These are phyloP conservation scores for Priocnemis perturbator DNA, from an alignment of 2,888 invertebrate species.

Conservation along the genomic window DNA sequence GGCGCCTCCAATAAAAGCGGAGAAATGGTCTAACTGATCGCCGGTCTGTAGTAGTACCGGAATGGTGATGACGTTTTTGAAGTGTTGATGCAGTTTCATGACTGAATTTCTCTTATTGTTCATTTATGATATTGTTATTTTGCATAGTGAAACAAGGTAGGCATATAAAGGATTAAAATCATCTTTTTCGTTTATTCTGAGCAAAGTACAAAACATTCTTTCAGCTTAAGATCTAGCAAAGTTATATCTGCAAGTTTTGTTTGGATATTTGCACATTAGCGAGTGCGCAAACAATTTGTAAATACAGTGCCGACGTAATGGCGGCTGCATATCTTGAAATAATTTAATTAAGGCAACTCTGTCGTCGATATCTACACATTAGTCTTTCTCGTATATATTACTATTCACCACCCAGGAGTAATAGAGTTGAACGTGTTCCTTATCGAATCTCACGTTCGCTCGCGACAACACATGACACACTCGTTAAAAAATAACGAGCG, in stretches of 20 bases:
- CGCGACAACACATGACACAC: conserved; percentile 28
- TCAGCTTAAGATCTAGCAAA: conserved; percentile 56
- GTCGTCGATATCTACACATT: conserved; percentile 56
- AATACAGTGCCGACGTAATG: conserved; percentile 20
- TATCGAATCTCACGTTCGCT: conserved; percentile 20
- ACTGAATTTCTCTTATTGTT: background rate
- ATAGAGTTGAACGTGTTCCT: conserved; percentile 37
- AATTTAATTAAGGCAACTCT: conserved; percentile 72
- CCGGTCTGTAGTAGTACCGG: too few relatives aligned
- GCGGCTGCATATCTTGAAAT: conserved; percentile 47
- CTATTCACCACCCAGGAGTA: conserved; percentile 47
- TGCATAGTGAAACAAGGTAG: background rate
- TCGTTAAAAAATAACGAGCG: conserved; percentile 6
- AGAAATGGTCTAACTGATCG: too few relatives aligned
- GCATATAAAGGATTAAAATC: background rate
- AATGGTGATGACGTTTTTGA: too few relatives aligned
- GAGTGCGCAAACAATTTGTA: conserved; percentile 16
- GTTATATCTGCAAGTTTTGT: conserved; percentile 37
- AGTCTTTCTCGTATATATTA: conserved; percentile 56
- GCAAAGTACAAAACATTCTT: conserved; percentile 64
- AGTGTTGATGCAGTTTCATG: too few relatives aligned
- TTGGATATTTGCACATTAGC: conserved; percentile 18
- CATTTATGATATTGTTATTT: too few relatives aligned
- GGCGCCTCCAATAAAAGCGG: too few relatives aligned
- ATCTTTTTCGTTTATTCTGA: conserved; percentile 55